These are phyloP conservation scores for Taxidea taxus DNA, from an alignment of 2,113 vertebrate genomes.

Conservation along the genomic window DNA sequence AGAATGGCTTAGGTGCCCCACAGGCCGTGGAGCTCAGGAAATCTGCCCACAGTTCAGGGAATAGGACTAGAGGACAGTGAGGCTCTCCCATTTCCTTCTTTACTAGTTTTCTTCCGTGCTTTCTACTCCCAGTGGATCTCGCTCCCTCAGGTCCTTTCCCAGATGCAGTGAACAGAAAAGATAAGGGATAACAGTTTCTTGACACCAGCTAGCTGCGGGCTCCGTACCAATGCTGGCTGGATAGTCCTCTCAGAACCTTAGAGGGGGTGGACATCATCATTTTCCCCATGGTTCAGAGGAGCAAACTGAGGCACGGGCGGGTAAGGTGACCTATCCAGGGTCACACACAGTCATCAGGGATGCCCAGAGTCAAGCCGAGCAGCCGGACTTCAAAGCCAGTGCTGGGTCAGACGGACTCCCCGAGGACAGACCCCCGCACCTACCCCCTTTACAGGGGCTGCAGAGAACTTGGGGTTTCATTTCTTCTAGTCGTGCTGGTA, in stretches of 20 bases:
- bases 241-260: neutral
- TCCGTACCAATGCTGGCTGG: too few relatives aligned
- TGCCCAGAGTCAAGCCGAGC: neutral
- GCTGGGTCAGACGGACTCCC: neutral
- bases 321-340: neutral
- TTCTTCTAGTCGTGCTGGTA: rapidly evolving
- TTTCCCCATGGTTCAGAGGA: neutral
- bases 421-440: neutral
- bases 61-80: neutral
- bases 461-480: neutral
- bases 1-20: neutral
- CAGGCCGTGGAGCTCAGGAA: neutral
- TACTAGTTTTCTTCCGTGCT: neutral
- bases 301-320: neutral
- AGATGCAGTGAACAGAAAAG: neutral
- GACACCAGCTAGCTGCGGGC: neutral
- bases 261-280: neutral
- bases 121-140: neutral
- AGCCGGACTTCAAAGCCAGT: neutral
- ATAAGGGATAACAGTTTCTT: neutral
- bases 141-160: neutral
- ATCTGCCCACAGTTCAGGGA: neutral
- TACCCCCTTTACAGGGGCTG: rapidly evolving
- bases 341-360: neutral
- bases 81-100: neutral